Base-by-base conservation (phyloP, 2,113 vertebrate species). In the Siniperca knerii region DNA sequence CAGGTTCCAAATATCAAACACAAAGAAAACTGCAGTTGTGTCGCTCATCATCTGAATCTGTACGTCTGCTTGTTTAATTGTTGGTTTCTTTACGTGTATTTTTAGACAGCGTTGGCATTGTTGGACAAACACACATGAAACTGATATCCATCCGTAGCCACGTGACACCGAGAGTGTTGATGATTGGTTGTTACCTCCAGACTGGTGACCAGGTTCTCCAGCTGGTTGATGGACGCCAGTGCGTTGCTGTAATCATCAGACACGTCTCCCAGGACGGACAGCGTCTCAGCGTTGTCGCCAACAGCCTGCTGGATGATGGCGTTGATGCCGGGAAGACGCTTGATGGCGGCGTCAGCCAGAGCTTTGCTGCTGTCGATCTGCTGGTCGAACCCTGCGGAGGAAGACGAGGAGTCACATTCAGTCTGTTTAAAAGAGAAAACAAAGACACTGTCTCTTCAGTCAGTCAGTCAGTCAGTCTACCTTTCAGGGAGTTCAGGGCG, bases 401-500 rank as follows among this genome's bases (percentile, higher is more conserved):
- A 61, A 72, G 29, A 64, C 21, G 16, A 57, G n/a, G 77, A 75
- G 74, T 16, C 33, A 21, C 0, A 6, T 21, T 71, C 8, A 57
- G 68, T 0, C 18, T 21, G 23, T 8, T 23, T 1, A 40, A 0
- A 37, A 42, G 60, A 55, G 10, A 4, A 33, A 29, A 23, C 61
- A 25, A 1, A 29, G 18, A 35, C 44, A 8, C 1, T 8, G 16
- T 2, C 0, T 75, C 6, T 23, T 15, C 6, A 1, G 71, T 21
- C 52, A 6, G 48, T 20, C 48, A 4, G 18, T 64, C 40, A 0
- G 2, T 0, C 1, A 5, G 15, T 9, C 0, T 69, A 99, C 98
- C 98, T 95, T 79, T 94, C 50, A 99, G 96, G 33, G 92, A 96
- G 64, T 93, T 93, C n/a, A 98, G 92, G 67, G 96, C 95, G 52